Evolutionary conservation across 1,140 invertebrate species (phyloP), one percentile per base, ranked within the genome.

Genomic region (Aphelinus certus): DNA sequence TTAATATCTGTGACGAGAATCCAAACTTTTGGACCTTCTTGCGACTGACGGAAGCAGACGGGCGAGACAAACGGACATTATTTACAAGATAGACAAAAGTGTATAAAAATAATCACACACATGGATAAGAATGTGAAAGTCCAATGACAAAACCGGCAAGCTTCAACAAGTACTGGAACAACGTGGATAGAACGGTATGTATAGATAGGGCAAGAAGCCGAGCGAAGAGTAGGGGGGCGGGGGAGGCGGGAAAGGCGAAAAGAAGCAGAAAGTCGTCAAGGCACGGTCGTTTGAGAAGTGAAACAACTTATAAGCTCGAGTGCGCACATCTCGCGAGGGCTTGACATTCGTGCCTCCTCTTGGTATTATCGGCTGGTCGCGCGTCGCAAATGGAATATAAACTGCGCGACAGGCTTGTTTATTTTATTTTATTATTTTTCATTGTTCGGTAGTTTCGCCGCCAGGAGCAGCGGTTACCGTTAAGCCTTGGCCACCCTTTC

Each of bases 331-430:
- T 53, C 51, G 4, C 9, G 9, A 53, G 9, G 51, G 4, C 51
- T 53, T 9, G 51, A 53, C 9, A 9, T 53, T 53, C 4, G 51
- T 53, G 4, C 9, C 9, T 53, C 47, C 43, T 7, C 10, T 63
- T 68, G 71, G 47, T 61, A 76, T 60, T 78, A 76, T 80, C 66
- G 76, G 51, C 67, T 70, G 70, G 47, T 60, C 58, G 42, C 58
- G n/a, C 10, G 71, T 51, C 67, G 72, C 73, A 74, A 76, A 72
- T 73, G 73, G 82, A 83, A 82, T 81, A 79, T 77, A 81, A 83
- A 82, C 78, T 73, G 58, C 61, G 64, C 66, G 26, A 26, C 26
- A 26, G 26, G 26, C 26, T 26, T 26, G 26, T 77, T 81, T 76
- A 77, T 76, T 78, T 71, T 79, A 78, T 70, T 79, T 55, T 55